Percentiles rank a stretch among this genome's conserved stretches.
Evolutionary conservation across 2,888 invertebrate species (phyloP).

Genomic region (Meloe dianella): DNA sequence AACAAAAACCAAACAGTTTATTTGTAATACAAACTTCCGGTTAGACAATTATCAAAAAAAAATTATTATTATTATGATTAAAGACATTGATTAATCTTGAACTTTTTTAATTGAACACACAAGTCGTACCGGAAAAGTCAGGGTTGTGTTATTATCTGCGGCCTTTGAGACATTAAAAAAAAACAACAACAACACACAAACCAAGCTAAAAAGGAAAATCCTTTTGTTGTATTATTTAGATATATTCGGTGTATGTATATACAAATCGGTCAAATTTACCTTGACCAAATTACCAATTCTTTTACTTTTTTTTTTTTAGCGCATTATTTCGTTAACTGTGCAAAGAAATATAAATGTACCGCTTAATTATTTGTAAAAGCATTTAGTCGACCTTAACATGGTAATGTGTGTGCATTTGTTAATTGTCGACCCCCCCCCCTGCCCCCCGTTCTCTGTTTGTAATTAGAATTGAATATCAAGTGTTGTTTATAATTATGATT

Average conservation of each 20-base stretch:
- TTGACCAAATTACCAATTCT: slow-evolving; percentile 4
- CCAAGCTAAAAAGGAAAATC: not conserved
- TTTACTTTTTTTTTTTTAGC: not conserved
- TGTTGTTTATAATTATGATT: not conserved
- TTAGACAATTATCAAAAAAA: no score
- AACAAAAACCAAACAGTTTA: no score
- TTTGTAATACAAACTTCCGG: not conserved
- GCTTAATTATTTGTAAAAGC: not conserved
- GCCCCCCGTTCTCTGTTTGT: no score
- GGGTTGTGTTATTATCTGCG: no score
- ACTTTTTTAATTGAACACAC: not conserved
- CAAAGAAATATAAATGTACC: slow-evolving; percentile 7
- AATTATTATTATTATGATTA: not conserved
- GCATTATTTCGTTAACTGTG: not conserved
- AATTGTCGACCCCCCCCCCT: not conserved
- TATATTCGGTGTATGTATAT: not conserved
- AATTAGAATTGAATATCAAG: not conserved
- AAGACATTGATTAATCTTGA: not conserved
- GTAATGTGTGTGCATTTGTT: not conserved
- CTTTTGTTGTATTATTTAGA: not conserved
- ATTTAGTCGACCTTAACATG: slow-evolving; percentile 3
- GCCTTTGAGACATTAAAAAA: no score
- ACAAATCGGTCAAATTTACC: slow-evolving; percentile 4
- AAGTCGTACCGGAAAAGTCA: not conserved
- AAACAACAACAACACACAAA: not conserved